phyloP scores from a whole-genome alignment of 2,113 vertebrate genomes.

The Hippocampus comes region DNA sequence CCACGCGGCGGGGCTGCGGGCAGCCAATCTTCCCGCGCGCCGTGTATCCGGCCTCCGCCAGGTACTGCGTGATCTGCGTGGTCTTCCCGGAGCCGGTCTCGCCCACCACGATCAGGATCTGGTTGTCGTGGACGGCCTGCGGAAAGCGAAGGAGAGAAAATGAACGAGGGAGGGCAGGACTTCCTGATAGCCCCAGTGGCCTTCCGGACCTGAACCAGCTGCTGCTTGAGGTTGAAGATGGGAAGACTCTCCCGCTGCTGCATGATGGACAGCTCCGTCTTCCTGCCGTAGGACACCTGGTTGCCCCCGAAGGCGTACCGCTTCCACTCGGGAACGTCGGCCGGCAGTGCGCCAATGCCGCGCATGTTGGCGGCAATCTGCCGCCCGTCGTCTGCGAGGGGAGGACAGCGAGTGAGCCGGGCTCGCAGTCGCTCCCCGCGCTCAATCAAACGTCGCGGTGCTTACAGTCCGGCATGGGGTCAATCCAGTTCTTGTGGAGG shows the following conservation, averaged over 20 bases:
- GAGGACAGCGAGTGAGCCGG: background rate
- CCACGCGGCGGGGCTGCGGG: slow-evolving; percentile 94
- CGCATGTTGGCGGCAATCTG: slow-evolving; percentile 99
- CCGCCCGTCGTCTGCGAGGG: slow-evolving; percentile 81
- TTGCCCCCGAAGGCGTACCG: slow-evolving; percentile 97
- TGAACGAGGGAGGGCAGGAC: background rate
- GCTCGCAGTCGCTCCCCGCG: too few species aligned
- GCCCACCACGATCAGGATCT: slow-evolving; percentile 96
- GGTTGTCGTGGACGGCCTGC: slow-evolving; percentile 97
- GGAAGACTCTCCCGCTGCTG: slow-evolving; percentile 97
- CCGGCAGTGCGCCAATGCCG: slow-evolving; percentile 97
- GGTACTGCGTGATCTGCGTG: slow-evolving; percentile 96
- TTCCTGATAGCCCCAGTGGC: background rate
- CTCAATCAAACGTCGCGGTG: too few species aligned
- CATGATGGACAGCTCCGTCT: slow-evolving; percentile 91
- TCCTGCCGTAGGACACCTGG: slow-evolving; percentile 97
- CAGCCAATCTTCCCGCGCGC: slow-evolving; percentile 95
- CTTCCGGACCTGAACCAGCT: slow-evolving; percentile 86
- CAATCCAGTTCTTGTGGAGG: slow-evolving; percentile 98
- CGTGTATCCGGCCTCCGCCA: slow-evolving; percentile 94
- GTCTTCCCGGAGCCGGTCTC: slow-evolving; percentile 98
- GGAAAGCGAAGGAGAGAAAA: background rate
- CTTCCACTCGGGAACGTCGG: slow-evolving; percentile 98
- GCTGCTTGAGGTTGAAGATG: slow-evolving; percentile 96
- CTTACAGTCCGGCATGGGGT: slow-evolving; percentile 92